Evolutionary conservation across 1,140 invertebrate species (phyloP).

Genomic region (Rhopalosiphum padi): DNA sequence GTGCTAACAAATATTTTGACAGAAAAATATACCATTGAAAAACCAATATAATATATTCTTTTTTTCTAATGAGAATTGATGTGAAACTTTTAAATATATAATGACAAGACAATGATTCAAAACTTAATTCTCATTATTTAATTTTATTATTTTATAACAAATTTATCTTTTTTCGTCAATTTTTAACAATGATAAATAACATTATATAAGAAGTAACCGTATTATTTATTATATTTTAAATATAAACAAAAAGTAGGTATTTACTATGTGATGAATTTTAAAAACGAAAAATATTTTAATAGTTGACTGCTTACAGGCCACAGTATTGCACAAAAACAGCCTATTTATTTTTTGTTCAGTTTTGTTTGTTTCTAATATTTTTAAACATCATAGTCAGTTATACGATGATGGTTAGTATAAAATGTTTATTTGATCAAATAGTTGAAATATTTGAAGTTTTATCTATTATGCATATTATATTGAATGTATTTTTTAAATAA

Average conservation of each 20-base stretch:
- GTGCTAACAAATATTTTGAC: background rate
- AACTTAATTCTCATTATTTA: slow-evolving; percentile 17
- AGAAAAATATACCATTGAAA: background rate
- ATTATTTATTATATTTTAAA: slow-evolving; percentile 30
- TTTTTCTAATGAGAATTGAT: background rate
- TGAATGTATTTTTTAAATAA: background rate
- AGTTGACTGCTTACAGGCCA: background rate
- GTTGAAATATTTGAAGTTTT: background rate
- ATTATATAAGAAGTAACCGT: background rate
- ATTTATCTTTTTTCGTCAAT: background rate
- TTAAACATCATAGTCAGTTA: background rate
- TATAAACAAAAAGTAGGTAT: slow-evolving; percentile 12
- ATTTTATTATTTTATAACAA: slow-evolving; percentile 6
- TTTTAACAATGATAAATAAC: slow-evolving; percentile 6
- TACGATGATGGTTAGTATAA: background rate
- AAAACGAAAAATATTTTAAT: slow-evolving; percentile 24
- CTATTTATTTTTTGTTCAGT: background rate
- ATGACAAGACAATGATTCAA: background rate
- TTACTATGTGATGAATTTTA: background rate
- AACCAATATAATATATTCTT: background rate
- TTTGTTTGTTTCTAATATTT: background rate
- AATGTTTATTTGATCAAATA: background rate
- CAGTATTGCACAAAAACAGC: background rate
- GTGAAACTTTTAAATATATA: background rate
- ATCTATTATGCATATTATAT: background rate